A percentile compares a stretch with the other conserved stretches of the same genome.
Conservation (phyloP, 2,888 invertebrate genomes). For the Congeria kusceri region DNA sequence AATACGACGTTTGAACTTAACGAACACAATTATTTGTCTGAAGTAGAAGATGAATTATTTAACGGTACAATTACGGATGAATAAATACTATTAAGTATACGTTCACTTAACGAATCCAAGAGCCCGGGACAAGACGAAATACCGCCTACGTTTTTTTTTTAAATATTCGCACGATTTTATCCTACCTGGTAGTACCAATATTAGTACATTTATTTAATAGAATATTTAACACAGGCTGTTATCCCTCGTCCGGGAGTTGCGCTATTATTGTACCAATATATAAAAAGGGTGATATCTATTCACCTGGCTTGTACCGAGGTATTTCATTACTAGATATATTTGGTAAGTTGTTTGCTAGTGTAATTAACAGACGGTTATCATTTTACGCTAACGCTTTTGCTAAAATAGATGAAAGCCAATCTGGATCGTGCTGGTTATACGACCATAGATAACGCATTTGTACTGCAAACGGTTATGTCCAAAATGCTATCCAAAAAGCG, state of each 20-base stretch:
- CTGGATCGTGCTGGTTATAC: not conserved
- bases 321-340: constrained; percentile 10
- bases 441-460: constrained; percentile 8
- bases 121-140: too few species aligned
- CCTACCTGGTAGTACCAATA: too few species aligned
- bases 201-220: constrained; percentile 4
- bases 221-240: not conserved
- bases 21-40: too few species aligned
- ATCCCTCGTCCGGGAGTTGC: not conserved
- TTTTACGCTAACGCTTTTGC: constrained; percentile 5
- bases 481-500: not conserved
- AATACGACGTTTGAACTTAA: too few species aligned
- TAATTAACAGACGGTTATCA: not conserved
- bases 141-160: too few species aligned
- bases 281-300: not conserved
- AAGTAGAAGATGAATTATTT: not conserved
- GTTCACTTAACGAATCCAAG: not conserved
- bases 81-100: too few species aligned
- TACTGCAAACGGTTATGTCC: not conserved
- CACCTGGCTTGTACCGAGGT: not conserved
- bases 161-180: too few species aligned
- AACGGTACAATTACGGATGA: too few species aligned
- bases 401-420: constrained; percentile 6
- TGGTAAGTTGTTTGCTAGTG: constrained; percentile 1
- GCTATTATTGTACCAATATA: constrained; percentile 3